Conservation (phyloP, 2,797 vertebrate species). For the Ptychadena robeensis region DNA sequence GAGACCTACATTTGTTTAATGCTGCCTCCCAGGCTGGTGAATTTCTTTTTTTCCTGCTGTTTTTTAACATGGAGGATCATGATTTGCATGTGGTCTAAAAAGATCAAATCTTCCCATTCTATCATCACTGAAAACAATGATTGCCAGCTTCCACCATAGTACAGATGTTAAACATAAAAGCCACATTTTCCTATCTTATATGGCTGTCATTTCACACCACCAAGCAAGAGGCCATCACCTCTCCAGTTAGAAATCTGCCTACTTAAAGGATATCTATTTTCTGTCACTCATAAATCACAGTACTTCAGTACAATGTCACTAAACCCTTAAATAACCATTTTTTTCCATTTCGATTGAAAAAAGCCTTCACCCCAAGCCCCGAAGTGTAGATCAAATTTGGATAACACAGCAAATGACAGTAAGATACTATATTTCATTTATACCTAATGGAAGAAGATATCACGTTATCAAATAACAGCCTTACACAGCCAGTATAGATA, state of each 20-base stretch:
- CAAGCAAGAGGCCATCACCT: slow-evolving; percentile 67
- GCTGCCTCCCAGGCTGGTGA: slow-evolving; percentile 72
- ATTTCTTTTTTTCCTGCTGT: slow-evolving; percentile 64
- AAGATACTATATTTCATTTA: not conserved
- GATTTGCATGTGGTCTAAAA: slow-evolving; percentile 68
- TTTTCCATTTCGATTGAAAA: slow-evolving; percentile 11
- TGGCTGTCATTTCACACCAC: slow-evolving; percentile 68
- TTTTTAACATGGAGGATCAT: slow-evolving; percentile 67
- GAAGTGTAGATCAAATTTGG: slow-evolving; percentile 35
- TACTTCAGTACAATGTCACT: slow-evolving; percentile 68
- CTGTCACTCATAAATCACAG: slow-evolving; percentile 69
- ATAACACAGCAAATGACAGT: not conserved
- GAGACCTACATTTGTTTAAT: slow-evolving; percentile 76
- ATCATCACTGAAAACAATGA: slow-evolving; percentile 64
- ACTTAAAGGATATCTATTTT: slow-evolving; percentile 69
- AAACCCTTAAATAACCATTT: slow-evolving; percentile 58
- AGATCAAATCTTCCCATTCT: slow-evolving; percentile 61
- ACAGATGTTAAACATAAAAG: slow-evolving; percentile 69
- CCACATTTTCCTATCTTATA: slow-evolving; percentile 67
- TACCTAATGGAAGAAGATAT: not conserved
- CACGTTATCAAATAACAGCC: not conserved
- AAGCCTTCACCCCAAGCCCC: not conserved
- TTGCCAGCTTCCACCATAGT: slow-evolving; percentile 68
- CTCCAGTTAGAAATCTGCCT: slow-evolving; percentile 72
- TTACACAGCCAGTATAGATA: not conserved